Base-by-base conservation (phyloP, 2,797 vertebrate genomes). In the Oophaga sylvatica region DNA sequence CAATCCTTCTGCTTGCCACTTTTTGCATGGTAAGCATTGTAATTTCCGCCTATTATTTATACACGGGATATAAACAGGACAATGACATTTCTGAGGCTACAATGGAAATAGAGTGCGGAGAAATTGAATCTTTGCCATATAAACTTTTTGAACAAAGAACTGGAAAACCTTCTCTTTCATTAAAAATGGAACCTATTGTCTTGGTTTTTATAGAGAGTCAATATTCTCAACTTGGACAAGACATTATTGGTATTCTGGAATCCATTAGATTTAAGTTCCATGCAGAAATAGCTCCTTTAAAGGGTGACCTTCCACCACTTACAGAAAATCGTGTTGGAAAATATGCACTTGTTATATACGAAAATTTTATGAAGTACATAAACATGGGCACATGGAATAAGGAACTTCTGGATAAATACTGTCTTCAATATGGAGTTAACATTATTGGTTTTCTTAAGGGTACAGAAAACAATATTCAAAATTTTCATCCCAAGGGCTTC, bases 171-270 rank as follows among this genome's bases (percentile, higher is more conserved):
- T 70, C 95, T 0, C 95, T 97, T 89, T 94, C 96, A 0, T 93
- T 95, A 11, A 95, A 95, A 90, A 97, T 96, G n/a, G 97, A 99
- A 16, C 95, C 96, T 0, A 94, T 96, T 0, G 96, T 97, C 62
- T 95, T 99, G 88, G 97, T 99, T 68, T 97, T 99, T 91, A 97
- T 99, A 91, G 98, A 99, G 91, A 99, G 97, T 90, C 98, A 99
- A 91, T 99, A 99, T 91, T 99, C 98, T 6, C 93, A 96, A 3
- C 94, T 99, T 89, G 98, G 98, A 83, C 98, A 99, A 94, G 98
- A 99, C 90, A 98, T 99, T 75, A 94, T 98, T 90, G 96, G 95
- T 81, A 94, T 98, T 90, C 91, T 99, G 90, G 98, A 99, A 92
- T 98, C 98, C 2, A 97, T 96, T 84, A 95, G 97, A 91, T 99